Base-by-base conservation (phyloP, 2,888 invertebrate genomes). In the Eudiplozoon nipponicum region DNA sequence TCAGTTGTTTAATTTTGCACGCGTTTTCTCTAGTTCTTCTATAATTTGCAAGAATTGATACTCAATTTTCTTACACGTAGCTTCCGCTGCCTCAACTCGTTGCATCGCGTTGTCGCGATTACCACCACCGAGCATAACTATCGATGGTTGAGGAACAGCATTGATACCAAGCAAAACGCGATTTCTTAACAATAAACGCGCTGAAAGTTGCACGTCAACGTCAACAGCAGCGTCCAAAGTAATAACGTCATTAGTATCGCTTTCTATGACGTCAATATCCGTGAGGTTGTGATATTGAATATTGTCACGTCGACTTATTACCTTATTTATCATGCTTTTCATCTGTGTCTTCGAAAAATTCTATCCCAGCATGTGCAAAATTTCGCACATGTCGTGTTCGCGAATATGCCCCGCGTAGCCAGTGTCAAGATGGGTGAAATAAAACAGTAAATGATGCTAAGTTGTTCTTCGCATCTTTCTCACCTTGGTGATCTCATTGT, bases 401-500 rank as follows among this genome's bases (percentile, higher is more conserved):
- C 71, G 69, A 51, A 90, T 68, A 55, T 73, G 73, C 9, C 81
- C 80, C 46, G 74, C 74, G 47, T 78, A 74, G 0, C 73, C 70
- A 49, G 74, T 73, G 61, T 90, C 90, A 56, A 81, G 86, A 60
- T 81, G 81, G 5, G 74, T 70, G 51, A 78, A 77, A 0, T 84
- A 72, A 15, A 84, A 62, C 2, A 84, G 62, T 17, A 84, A 63
- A 50, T 71, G 70, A 1, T 73, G 72, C 55, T 77, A 72, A 20
- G 69, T 67, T 40, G 59, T 70, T 65, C 50, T 48, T 50, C 26
- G 38, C 29, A 19, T 46, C 48, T 42, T 49, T 47, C 43, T 42
- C 23, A 47, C 49, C 41, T 49, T 49, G 41, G 48, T 46, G 43
- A 49, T 51, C 28, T 51, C 50, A 39, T 9, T n/a, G 17, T 34